Evolutionary conservation across 2,797 vertebrate species (phyloP).

Genomic region (Cheirogaleus major): DNA sequence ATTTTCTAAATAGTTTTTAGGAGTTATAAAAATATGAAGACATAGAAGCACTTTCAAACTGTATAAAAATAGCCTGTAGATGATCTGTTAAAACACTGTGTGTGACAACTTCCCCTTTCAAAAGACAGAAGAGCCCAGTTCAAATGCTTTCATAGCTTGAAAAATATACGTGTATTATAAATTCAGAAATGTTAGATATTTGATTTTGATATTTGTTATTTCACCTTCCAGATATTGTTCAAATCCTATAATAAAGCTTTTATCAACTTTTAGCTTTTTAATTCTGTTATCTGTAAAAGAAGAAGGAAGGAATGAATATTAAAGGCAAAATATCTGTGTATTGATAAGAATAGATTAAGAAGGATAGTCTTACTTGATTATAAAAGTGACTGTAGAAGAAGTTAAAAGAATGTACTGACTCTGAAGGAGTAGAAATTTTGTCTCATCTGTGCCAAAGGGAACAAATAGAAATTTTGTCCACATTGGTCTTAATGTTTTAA

Average conservation of each 20-base stretch:
- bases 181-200: conserved; percentile 18
- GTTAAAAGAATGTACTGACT: conserved; percentile 10
- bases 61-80: conserved; percentile 15
- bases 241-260: conserved; percentile 8
- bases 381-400: background rate
- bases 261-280: background rate
- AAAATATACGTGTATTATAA: conserved; percentile 28
- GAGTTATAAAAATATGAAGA: background rate
- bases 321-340: background rate
- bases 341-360: conserved; percentile 2
- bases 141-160: conserved; percentile 23
- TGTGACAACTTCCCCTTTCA: conserved; percentile 45
- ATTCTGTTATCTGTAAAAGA: background rate
- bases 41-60: background rate
- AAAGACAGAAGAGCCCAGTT: conserved; percentile 30
- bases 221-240: conserved; percentile 13
- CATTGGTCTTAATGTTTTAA: background rate
- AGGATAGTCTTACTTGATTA: background rate
- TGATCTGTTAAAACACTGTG: conserved; percentile 39
- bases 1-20: conserved; percentile 38
- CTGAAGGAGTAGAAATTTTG: background rate
- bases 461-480: background rate
- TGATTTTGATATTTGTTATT: conserved; percentile 42
- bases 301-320: background rate
- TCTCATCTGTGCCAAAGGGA: background rate